phyloP scores from a whole-genome alignment of 1,140 invertebrate species.

The Colletes latitarsis region DNA sequence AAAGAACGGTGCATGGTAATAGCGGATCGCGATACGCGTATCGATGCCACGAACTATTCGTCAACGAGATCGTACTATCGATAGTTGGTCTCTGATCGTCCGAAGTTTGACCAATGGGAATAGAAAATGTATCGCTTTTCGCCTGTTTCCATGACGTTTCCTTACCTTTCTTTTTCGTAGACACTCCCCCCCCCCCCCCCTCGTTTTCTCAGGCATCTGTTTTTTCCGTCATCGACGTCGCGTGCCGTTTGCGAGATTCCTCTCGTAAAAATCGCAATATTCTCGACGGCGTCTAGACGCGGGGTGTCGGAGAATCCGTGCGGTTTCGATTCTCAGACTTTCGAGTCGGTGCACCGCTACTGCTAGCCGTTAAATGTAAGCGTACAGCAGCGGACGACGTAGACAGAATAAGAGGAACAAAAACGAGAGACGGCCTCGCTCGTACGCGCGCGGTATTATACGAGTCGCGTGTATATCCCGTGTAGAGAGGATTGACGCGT shows the following conservation, averaged over 20 bases:
- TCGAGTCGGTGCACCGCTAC: slow-evolving; percentile 50
- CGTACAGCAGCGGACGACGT: slow-evolving; percentile 54
- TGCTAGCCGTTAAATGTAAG: slow-evolving; percentile 54
- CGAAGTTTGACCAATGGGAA: not conserved
- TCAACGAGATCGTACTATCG: slow-evolving; percentile 1
- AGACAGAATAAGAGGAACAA: slow-evolving; percentile 63
- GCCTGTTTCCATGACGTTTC: slow-evolving; percentile 2
- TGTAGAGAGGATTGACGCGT: slow-evolving; percentile 45
- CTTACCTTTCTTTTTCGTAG: not conserved
- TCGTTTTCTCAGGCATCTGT: not conserved
- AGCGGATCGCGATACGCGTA: not conserved
- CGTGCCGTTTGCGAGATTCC: not conserved
- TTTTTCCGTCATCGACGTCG: not conserved
- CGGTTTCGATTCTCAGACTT: slow-evolving; percentile 46
- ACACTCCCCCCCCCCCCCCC: too few relatives aligned
- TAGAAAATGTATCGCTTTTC: not conserved
- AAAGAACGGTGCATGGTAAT: not conserved
- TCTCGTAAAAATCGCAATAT: slow-evolving; percentile 32
- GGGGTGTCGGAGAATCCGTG: slow-evolving; percentile 34
- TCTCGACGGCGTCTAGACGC: slow-evolving; percentile 36
- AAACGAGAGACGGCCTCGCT: slow-evolving; percentile 52
- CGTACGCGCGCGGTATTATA: slow-evolving; percentile 41
- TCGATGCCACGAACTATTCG: not conserved
- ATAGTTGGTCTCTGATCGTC: not conserved
- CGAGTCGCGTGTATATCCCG: slow-evolving; percentile 32